These are phyloP conservation scores for Cirrhinus molitorella DNA, from an alignment of 2,797 vertebrate genomes.

Conservation along the genomic window DNA sequence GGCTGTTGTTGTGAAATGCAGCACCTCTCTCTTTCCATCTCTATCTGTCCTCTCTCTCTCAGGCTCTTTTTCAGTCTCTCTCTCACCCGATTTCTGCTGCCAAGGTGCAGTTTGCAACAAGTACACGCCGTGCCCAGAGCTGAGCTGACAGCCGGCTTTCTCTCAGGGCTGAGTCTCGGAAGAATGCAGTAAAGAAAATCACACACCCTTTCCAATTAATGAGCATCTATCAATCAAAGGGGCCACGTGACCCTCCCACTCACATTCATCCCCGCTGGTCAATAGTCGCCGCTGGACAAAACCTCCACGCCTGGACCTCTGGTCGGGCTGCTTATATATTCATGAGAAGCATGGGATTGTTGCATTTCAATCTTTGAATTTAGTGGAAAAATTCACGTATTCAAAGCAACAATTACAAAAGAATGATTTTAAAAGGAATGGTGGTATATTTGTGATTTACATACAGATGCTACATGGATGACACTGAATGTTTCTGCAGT, in stretches of 20 bases:
- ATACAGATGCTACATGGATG: conserved; percentile 49
- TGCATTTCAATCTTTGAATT: conserved; percentile 3
- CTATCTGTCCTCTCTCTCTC: conserved; percentile 9
- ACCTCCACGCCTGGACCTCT: conserved; percentile 26
- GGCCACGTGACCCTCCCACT: conserved; percentile 36
- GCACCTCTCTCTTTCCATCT: conserved; percentile 61
- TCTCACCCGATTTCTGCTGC: conserved; percentile 54
- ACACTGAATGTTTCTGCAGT: background rate
- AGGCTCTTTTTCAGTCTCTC: conserved; percentile 28
- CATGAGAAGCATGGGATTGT: conserved; percentile 34
- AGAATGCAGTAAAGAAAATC: conserved; percentile 74
- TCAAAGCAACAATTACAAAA: conserved; percentile 5
- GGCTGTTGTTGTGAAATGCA: conserved; percentile 74
- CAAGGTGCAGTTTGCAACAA: conserved; percentile 64
- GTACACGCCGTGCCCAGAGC: conserved; percentile 60
- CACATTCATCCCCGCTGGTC: conserved; percentile 57
- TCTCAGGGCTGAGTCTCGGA: conserved; percentile 70
- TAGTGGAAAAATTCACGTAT: background rate
- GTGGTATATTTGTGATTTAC: conserved; percentile 24
- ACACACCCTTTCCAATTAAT: conserved; percentile 66
- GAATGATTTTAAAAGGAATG: background rate
- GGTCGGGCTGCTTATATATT: conserved; percentile 30
- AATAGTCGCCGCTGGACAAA: conserved; percentile 52
- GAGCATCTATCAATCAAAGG: conserved; percentile 68
- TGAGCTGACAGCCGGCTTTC: conserved; percentile 37